Evolutionary conservation across 2,797 vertebrate genomes (phyloP).

Genomic region (Platalea minor): DNA sequence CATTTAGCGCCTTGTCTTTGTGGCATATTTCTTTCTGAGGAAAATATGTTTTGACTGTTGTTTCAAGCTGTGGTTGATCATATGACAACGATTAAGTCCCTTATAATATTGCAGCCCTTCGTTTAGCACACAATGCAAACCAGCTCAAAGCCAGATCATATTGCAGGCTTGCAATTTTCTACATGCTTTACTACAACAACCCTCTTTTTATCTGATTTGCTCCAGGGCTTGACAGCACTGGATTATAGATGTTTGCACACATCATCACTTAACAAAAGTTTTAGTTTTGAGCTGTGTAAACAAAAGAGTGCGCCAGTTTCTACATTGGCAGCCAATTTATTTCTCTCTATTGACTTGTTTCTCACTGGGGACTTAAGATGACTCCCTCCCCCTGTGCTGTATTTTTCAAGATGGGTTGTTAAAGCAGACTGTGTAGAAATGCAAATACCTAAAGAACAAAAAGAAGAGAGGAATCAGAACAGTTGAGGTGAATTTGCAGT

Average conservation of each 20-base stretch:
- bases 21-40: neutral
- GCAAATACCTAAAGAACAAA: neutral
- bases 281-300: slow-evolving; percentile 29
- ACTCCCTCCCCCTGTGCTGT: neutral
- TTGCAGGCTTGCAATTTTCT: slow-evolving; percentile 26
- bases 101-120: slow-evolving; percentile 25
- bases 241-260: slow-evolving; percentile 42
- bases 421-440: neutral
- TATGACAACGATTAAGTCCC: neutral
- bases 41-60: neutral
- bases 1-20: neutral
- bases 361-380: neutral
- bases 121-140: slow-evolving; percentile 9
- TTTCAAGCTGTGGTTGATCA: slow-evolving; percentile 1
- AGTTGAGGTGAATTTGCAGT: neutral
- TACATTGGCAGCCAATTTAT: neutral
- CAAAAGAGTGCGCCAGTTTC: neutral
- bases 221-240: slow-evolving; percentile 10
- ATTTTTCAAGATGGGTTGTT: neutral
- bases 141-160: neutral
- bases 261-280: slow-evolving; percentile 14
- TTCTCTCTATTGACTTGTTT: slow-evolving; percentile 16
- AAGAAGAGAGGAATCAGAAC: slow-evolving; percentile 13
- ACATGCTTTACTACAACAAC: slow-evolving; percentile 3
- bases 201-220: slow-evolving; percentile 21